phyloP scores from a whole-genome alignment of 2,797 vertebrate genomes.

The Lepus townsendii region DNA sequence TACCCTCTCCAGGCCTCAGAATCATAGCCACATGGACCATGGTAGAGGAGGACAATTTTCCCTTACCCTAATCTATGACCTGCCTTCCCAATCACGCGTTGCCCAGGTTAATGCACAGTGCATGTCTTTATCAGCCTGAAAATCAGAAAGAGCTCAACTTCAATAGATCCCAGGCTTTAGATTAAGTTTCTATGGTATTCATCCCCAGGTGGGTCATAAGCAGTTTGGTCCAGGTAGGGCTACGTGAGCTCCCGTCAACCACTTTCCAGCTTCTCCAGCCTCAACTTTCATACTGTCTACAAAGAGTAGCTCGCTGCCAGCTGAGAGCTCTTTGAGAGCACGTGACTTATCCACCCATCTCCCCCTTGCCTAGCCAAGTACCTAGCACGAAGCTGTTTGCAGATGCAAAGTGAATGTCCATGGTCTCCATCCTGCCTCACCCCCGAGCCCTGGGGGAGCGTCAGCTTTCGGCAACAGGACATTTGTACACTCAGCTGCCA shows the following conservation, averaged over 20 bases:
- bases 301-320: not conserved
- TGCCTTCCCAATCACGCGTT: not conserved
- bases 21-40: not conserved
- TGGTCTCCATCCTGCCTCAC: not conserved
- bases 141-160: not conserved
- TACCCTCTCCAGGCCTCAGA: not conserved
- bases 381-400: not conserved
- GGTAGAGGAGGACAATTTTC: not conserved
- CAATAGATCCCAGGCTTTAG: not conserved
- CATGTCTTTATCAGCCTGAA: not conserved
- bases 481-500: not conserved
- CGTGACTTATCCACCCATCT: not conserved
- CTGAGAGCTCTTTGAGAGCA: not conserved
- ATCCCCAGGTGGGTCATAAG: not conserved
- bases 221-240: not conserved
- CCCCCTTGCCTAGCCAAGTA: too few species aligned
- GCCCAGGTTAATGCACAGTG: not conserved
- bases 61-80: not conserved
- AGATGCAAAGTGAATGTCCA: not conserved
- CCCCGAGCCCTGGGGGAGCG: constrained; percentile 23
- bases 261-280: not conserved
- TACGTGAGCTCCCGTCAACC: not conserved
- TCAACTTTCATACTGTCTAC: too few species aligned
- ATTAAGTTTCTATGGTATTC: not conserved
- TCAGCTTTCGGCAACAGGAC: not conserved